Conservation (phyloP, 2,113 vertebrate genomes). For the Spilogale gracilis region DNA sequence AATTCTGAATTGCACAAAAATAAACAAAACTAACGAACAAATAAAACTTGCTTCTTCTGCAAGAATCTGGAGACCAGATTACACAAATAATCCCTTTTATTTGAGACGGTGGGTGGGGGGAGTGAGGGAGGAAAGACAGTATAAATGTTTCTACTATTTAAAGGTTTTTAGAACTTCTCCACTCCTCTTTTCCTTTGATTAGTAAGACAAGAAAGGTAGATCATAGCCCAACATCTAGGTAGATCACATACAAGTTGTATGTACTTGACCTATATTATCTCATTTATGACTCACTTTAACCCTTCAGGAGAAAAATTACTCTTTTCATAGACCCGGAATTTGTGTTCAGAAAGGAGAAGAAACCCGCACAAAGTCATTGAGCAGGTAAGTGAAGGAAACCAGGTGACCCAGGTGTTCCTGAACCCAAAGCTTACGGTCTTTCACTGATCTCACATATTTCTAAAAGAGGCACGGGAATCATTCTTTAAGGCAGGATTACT, state of each 20-base stretch:
- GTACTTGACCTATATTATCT: not conserved
- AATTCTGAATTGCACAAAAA: not conserved
- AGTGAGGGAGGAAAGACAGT: not conserved
- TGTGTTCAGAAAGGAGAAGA: not conserved
- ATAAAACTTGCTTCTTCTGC: not conserved
- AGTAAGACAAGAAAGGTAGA: not conserved
- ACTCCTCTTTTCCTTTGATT: not conserved
- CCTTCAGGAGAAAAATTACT: not conserved
- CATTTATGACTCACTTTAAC: not conserved
- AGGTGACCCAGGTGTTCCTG: not conserved
- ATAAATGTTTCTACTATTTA: not conserved
- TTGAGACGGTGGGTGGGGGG: accelerated
- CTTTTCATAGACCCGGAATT: not conserved
- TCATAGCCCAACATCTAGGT: not conserved
- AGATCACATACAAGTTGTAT: not conserved
- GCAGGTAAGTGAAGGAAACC: not conserved
- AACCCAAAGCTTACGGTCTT: not conserved
- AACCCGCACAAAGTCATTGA: not conserved
- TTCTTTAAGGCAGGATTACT: not conserved
- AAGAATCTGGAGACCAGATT: not conserved
- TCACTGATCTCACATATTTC: not conserved
- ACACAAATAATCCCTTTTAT: not conserved
- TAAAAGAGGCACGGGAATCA: not conserved
- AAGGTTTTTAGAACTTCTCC: not conserved
- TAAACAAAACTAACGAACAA: not conserved